Base-by-base conservation (phyloP, 1,140 invertebrate species). In the Nebria ingens region DNA sequence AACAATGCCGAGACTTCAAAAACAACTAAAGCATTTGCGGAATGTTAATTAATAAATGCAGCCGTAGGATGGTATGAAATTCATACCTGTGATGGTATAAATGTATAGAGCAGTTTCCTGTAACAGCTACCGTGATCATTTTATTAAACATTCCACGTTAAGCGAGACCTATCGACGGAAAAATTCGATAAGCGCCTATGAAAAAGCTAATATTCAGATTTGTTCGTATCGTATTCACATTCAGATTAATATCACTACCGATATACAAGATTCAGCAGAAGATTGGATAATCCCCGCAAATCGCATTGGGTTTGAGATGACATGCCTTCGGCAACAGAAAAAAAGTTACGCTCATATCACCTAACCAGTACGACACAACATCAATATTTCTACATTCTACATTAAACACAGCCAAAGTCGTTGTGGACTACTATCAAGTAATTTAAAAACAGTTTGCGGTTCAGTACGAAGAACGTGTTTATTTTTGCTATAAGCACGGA, bases 41-140 rank as follows among this genome's bases (percentile, higher is more conserved):
- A 45, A 45, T 45, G 40, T 45, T 45, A 45, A 45, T 45, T 45
- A 45, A 45, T 45, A 45, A 45, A 45, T 45, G 40, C 40, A 45
- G 15, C 40, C 40, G 17, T 12, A 45, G 40, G 40, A 45, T 17
- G 40, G 9, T 45, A 45, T 45, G 40, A 45, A 45, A 45, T 45
- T 45, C 40, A 45, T 45, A 45, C 40, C 40, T 45, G 9, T 9
- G 4, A 45, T 4, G 40, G 40, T 6, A 45, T 6, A 6, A 12
- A 45, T 17, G 25, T 29, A 29, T 6, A 29, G 25, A 29, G 13
- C 40, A 17, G 6, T 4, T 17, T 4, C 4, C 9, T 4, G 15
- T 45, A 4, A 45, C 40, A 45, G 17, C 9, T 17, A 45, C 9
- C 40, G 40, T 45, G 40, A 11, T 45, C 40, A 45, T 17, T 4